Base-by-base conservation (phyloP, 2,113 vertebrate genomes). In the Dromaius novaehollandiae region DNA sequence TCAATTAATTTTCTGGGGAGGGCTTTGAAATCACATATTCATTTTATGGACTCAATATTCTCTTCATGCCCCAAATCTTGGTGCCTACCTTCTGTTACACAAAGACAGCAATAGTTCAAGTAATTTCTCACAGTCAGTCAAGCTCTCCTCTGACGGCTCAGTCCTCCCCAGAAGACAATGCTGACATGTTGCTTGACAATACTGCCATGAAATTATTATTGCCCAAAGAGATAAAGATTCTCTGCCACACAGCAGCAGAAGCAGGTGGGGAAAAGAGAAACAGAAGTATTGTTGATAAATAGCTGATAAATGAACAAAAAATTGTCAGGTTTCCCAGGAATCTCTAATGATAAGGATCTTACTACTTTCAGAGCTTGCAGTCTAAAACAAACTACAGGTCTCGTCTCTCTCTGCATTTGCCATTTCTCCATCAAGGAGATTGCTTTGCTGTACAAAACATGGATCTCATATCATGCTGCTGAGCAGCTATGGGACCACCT, bases 181-280 rank as follows among this genome's bases (percentile, higher is more conserved):
- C 7, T 92, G 34, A 38, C 36, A 73, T 30, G 19, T 56, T 56
- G 26, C 26, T 30, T 56, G 26, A 56, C 11, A 53, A 18, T 18
- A 53, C 19, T 36, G 25, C 30, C 19, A 38, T 38, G 55, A 91
- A 24, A 10, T 83, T 76, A 22, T 28, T 83, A 28, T 46, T 78
- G 30, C 14, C 5, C 7, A 76, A 89, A 82, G 6, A 75, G 36
- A 63, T n/a, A 40, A 75, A 93, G 55, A 53, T 36, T 66, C 18
- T 86, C 8, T 63, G 28, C 9, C 26, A 42, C 8, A 53, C 1
- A 7, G 13, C 4, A 17, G 17, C 24, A 79, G 25, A 4, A 79
- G 7, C 6, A n/a, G 24, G 24, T 30, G 0, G 26, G 2, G 32
- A 34, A 51, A 3, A 32, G 3, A 44, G 24, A 26, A 26, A 24